Base-by-base conservation (phyloP, 1,140 invertebrate species). In the Temnothorax nylanderi region DNA sequence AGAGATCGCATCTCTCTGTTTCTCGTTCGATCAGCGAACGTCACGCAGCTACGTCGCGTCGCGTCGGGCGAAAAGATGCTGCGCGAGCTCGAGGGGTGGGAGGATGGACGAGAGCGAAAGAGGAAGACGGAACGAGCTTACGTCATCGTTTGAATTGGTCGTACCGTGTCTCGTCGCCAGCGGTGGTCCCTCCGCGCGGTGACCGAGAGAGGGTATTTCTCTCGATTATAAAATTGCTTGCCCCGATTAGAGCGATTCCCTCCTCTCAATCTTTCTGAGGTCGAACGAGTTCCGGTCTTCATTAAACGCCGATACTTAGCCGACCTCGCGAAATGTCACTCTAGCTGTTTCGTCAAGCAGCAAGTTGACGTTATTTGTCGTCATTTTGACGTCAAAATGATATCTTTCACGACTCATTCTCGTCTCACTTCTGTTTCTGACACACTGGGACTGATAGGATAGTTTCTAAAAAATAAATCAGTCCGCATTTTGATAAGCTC, bases 61-160 rank as follows among this genome's bases (percentile, higher is more conserved):
- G n/a, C n/a, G n/a, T n/a, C n/a, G 74, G 44, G 74, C 67, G 81
- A 88, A 78, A 85, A 76, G 76, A 82, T 60, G 65, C 71, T 72
- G 77, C 80, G 69, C 80, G 69, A n/a, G 44, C 71, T 64, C 16
- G 62, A 62, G 32, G 6, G 44, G 26, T 13, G 54, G 60, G 71
- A 74, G 82, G 56, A 32, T 62, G 26, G 49, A 84, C 18, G 51
- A 58, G 10, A 21, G 37, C 34, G 16, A 21, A 4, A 60, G 62
- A 34, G 41, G 37, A 87, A 67, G 81, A 86, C n/a, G 85, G 69
- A 37, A 37, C 41, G 10, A 10, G 69, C 74, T 92, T 86, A 89
- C 91, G 86, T 92, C 91, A 92, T 89, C 91, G 84, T 88, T 71
- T 62, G 86, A 87, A 87, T 90, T 90, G 37, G 47, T 21, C 44